A percentile compares a stretch with the other conserved stretches of the same genome.
Conservation (phyloP, 1,140 invertebrate species). For the Drosophila lacteicornis region DNA sequence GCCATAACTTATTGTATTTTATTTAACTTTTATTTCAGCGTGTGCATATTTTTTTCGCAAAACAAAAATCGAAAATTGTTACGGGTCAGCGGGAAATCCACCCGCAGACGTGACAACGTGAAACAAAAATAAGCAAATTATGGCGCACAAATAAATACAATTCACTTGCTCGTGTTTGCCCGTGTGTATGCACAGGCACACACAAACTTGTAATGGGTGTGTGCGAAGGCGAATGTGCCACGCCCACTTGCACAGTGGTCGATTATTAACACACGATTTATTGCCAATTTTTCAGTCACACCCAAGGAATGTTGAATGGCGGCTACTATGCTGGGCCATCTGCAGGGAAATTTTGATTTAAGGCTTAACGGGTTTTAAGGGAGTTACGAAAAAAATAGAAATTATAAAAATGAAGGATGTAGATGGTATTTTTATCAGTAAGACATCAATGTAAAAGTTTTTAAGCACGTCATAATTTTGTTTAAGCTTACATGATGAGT, state of each 20-base stretch:
- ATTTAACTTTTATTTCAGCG: constrained; percentile 53
- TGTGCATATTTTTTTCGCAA: constrained; percentile 17
- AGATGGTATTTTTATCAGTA: background rate
- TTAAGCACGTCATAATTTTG: background rate
- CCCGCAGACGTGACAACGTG: constrained; percentile 65
- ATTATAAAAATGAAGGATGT: background rate
- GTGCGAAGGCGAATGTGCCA: constrained; percentile 25
- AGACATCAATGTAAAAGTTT: too few species aligned
- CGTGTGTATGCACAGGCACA: too few species aligned
- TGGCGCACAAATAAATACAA: constrained; percentile 69
- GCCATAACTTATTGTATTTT: constrained; percentile 72
- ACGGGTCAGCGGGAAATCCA: constrained; percentile 62
- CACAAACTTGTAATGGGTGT: background rate
- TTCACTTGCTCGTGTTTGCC: constrained; percentile 26
- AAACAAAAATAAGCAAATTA: constrained; percentile 58
- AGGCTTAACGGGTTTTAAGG: background rate
- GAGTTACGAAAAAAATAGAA: too few species aligned
- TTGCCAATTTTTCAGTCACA: constrained; percentile 47
- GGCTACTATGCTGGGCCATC: too few species aligned
- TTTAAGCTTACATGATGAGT: background rate
- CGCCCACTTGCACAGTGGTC: constrained; percentile 33
- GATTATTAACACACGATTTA: constrained; percentile 68
- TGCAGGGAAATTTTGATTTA: background rate
- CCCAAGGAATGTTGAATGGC: constrained; percentile 14
- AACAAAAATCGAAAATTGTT: constrained; percentile 38